Evolutionary conservation across 2,888 invertebrate genomes (phyloP), one percentile per base, ranked within the genome.

Genomic region (Epirrhoe alternata): DNA sequence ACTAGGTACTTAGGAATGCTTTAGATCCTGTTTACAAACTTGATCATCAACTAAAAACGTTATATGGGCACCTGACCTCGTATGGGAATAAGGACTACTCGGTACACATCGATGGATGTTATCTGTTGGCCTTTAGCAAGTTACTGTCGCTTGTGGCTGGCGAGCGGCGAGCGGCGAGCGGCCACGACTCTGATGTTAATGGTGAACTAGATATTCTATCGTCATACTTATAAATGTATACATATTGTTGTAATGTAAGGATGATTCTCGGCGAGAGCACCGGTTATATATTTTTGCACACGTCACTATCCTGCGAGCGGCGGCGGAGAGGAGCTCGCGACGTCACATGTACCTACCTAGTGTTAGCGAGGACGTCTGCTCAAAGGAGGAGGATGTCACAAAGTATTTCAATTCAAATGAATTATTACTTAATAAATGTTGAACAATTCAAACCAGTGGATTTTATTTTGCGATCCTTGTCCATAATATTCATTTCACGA

Each of bases 231-330:
- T 85, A 84, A 80, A 47, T 47, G 47, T 86, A 83, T 85, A 83
- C 75, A 66, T 74, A 84, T 80, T 77, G 68, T 72, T 74, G 75
- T 79, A 79, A 78, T 79, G 77, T 79, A 75, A 74, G 77, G 74
- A 75, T 16, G 61, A 72, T 61, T 68, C 64, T 65, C 69, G 72
- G 73, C 73, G 71, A 74, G 77, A 72, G 77, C 88, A 89, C 88
- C 84, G 82, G 88, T 89, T 88, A 88, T 89, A 89, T 89, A 90
- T 90, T 90, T 89, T 89, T 90, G 89, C 90, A 89, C 89, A 47
- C 12, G 75, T 80, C 76, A 79, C 51, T 72, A 74, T 73, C 73
- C 62, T 61, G 66, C 68, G 65, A 66, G 58, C 57, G 60, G 61
- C 55, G 61, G 47, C 33, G 45, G 52, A 31, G 38, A 47, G 6